Base-by-base conservation (phyloP, 2,797 vertebrate species). In the Pipistrellus pipistrellus region DNA sequence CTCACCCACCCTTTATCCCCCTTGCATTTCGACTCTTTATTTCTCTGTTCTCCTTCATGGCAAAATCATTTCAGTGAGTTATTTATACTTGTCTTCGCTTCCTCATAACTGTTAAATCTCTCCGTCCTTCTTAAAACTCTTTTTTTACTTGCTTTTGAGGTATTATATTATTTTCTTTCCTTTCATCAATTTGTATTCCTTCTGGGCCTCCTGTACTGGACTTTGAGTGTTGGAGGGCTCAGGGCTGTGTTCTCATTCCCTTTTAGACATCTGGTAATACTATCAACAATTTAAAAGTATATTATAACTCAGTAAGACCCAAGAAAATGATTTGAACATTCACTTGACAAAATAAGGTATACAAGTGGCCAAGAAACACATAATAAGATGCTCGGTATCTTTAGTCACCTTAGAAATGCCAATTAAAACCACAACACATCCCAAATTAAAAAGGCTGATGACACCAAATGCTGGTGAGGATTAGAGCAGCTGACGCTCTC, bases 241-340 rank as follows among this genome's bases (percentile, higher is more conserved):
- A 68, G 62, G 20, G 14, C 9, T 71, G 2, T 80, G 66, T 82
- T 86, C 35, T 73, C 6, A 68, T 4, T 75, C 32, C 1, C 12
- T 78, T 77, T 32, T 68, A 64, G 30, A 64, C 62, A 64, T 64
- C 62, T 64, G 62, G 62, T 64, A n/a, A 64, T 64, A 64, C 9
- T 72, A n/a, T 48, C 7, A n/a, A 64, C 62, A 64, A n/a, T 48
- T 38, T 32, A 71, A 89, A 81, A 48, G 4, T 27, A 9, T 1
- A 5, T 84, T 82, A 48, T 0, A 77, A 46, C n/a, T 85, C 30
- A 95, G 12, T 77, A 69, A 64, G 30, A 46, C 35, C 55, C 46
- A 68, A 30, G 15, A 80, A 88, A 83, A 81, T 62, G 38, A 86
- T 88, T 68, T 81, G 38, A 71, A 85, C 25, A 64, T 55, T 88